Evolutionary conservation across 1,140 invertebrate species (phyloP).

Genomic region (Cydia fagiglandana): DNA sequence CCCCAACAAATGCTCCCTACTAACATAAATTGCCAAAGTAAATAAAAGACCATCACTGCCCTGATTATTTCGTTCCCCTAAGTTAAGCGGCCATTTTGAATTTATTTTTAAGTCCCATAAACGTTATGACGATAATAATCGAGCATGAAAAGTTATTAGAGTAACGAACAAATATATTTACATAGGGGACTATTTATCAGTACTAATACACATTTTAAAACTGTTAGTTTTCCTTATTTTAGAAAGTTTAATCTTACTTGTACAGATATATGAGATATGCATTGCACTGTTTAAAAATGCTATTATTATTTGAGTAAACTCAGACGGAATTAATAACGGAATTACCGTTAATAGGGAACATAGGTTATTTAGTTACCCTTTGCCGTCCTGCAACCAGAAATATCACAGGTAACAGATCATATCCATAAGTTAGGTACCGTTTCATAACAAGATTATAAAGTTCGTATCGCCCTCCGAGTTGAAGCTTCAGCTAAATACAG

Average conservation of each 20-base stretch:
- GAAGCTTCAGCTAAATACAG: no score
- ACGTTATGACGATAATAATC: conserved; percentile 48
- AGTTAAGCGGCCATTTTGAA: conserved; percentile 65
- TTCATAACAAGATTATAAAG: no score
- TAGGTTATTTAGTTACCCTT: no score
- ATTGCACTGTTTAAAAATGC: no score
- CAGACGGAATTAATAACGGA: no score
- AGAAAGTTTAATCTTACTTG: neutral
- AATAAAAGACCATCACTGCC: conserved; percentile 76
- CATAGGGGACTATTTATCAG: conserved; percentile 10
- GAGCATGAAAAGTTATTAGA: conserved; percentile 38
- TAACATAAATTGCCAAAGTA: conserved; percentile 75
- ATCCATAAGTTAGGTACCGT: no score
- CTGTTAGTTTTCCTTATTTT: neutral
- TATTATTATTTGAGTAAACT: no score
- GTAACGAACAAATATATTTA: conserved; percentile 19
- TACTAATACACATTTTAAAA: neutral
- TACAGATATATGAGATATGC: no score
- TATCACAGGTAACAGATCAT: no score
- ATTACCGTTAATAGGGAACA: no score
- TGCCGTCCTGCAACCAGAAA: no score
- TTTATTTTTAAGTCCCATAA: conserved; percentile 50
- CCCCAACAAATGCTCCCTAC: conserved; percentile 58
- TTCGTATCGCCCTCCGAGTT: no score
- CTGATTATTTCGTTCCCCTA: conserved; percentile 71